Evolutionary conservation across 2,797 vertebrate genomes (phyloP).

Genomic region (Labroides dimidiatus): DNA sequence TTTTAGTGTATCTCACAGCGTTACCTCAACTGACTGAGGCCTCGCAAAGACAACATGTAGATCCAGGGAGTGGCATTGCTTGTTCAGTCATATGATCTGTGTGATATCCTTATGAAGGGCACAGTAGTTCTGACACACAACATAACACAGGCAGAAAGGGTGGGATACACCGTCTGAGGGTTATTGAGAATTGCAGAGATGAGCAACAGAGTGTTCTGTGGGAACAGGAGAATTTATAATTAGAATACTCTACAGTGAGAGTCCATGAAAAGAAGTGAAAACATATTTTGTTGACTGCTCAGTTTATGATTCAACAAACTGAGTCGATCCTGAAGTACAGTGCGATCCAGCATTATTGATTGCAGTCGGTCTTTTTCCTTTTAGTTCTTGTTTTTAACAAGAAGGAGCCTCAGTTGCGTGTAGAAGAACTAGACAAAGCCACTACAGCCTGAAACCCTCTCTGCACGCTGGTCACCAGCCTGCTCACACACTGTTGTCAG

Average conservation of each 20-base stretch:
- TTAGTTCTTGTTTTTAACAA: too few species aligned
- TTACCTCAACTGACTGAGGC: conserved; percentile 37
- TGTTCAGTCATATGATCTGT: conserved; percentile 66
- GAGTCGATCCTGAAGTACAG: background rate
- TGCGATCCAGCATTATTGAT: too few species aligned
- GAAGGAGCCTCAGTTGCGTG: too few species aligned
- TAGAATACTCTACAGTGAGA: conserved; percentile 19
- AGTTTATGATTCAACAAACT: background rate
- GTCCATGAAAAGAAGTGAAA: conserved; percentile 4
- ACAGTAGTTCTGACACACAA: conserved; percentile 32
- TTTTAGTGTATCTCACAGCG: conserved; percentile 25
- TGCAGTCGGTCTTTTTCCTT: too few species aligned
- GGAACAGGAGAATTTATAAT: conserved; percentile 26
- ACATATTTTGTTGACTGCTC: conserved; percentile 6
- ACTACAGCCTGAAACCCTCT: too few species aligned
- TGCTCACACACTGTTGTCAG: too few species aligned
- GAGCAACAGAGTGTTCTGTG: conserved; percentile 47
- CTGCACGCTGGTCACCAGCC: too few species aligned
- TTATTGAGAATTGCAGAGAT: conserved; percentile 56
- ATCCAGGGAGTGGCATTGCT: conserved; percentile 60
- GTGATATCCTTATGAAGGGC: conserved; percentile 50
- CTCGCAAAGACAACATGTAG: conserved; percentile 35
- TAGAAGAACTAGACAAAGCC: too few species aligned
- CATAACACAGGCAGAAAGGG: conserved; percentile 64
- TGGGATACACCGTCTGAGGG: conserved; percentile 40